Base-by-base conservation (phyloP, 2,888 invertebrate genomes). In the Nephrocerus scutellatus region DNA sequence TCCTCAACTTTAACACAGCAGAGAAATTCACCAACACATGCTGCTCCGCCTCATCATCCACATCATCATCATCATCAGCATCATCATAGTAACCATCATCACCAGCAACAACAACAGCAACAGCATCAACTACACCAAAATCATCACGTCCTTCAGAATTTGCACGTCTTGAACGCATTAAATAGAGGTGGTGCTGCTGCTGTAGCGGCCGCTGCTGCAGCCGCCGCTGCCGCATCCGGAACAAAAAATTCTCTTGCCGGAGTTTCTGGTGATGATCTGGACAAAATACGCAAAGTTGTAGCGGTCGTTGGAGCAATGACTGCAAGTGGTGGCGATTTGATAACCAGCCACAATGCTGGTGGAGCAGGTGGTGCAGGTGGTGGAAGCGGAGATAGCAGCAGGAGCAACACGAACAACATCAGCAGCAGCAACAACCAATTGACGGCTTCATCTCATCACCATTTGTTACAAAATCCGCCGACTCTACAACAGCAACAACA, bases 231-330 rank as follows among this genome's bases (percentile, higher is more conserved):
- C n/a, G n/a, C n/a, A n/a, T n/a, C n/a, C n/a, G n/a, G n/a, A n/a
- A n/a, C n/a, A n/a, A n/a, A n/a, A n/a, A n/a, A n/a, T n/a, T n/a
- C n/a, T n/a, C n/a, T n/a, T n/a, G n/a, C n/a, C n/a, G n/a, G n/a
- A 6, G 36, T 41, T 5, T 30, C 41, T 12, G 15, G 30, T 5
- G 60, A 62, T 32, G 64, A 64, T 41, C 44, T 64, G 47, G 61
- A 64, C 23, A 62, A 60, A 14, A 47, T 64, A 36, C 60, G 64
- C 16, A 64, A 62, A 44, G 63, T 57, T 5, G 63, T 63, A 6
- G 64, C 62, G 6, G 56, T 55, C 0, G 55, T 53, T 4, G 54
- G 52, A 20, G 53, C 52, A 20, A 46, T 50, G 1, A 43, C 43
- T 4, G 30, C 38, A 9, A 42, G 38, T 24, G 39, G 42, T 7